Evolutionary conservation across 2,113 vertebrate genomes (phyloP).

Genomic region (Azemiops feae): DNA sequence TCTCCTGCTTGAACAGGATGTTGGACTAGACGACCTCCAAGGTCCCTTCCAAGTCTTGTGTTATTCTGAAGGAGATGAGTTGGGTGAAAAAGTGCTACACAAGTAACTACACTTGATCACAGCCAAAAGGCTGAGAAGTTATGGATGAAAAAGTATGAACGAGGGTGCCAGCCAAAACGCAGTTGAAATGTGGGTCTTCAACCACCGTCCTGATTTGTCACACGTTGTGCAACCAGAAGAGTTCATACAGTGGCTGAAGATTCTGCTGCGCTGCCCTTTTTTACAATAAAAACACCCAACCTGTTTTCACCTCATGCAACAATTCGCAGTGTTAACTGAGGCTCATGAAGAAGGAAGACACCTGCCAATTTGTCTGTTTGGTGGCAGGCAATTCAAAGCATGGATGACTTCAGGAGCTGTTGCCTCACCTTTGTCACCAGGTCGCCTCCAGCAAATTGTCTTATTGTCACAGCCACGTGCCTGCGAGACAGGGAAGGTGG

Average conservation of each 20-base stretch:
- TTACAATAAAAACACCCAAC: neutral
- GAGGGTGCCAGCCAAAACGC: neutral
- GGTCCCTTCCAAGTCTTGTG: neutral
- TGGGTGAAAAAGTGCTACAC: neutral
- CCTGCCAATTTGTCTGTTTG: neutral
- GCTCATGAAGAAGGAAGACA: neutral
- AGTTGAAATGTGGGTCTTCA: neutral
- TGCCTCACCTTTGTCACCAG: neutral
- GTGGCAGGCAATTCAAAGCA: neutral
- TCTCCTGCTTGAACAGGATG: neutral
- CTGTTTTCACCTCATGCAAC: neutral
- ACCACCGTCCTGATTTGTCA: neutral
- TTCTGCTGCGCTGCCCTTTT: neutral
- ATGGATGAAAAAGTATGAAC: neutral
- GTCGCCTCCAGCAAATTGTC: neutral
- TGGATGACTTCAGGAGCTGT: neutral
- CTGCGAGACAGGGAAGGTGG: neutral
- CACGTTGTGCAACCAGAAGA: neutral
- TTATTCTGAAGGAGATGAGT: neutral
- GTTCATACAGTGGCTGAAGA: neutral
- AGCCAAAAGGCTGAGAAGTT: too few relatives aligned
- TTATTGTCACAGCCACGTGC: neutral
- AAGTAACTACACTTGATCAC: too few relatives aligned
- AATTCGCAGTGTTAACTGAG: neutral
- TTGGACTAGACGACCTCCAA: neutral